These are phyloP conservation scores for Chloropsis cyanopogon DNA, from an alignment of 2,113 vertebrate genomes.

Conservation along the genomic window DNA sequence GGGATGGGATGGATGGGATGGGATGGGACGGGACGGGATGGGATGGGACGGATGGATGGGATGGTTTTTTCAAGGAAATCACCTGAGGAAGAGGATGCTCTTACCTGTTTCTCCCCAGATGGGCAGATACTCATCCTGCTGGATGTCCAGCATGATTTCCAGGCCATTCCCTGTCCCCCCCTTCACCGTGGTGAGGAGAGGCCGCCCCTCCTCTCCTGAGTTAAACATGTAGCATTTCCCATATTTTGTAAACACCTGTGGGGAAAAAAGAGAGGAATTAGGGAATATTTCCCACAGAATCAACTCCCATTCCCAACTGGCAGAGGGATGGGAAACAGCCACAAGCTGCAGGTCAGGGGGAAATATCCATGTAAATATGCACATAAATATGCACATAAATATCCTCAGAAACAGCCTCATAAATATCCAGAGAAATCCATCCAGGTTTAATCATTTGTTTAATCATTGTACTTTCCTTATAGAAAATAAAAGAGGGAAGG, in stretches of 20 bases:
- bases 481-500: neutral
- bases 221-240: constrained; percentile 99
- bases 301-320: accelerated
- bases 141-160: constrained; percentile 99
- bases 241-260: constrained; percentile 96
- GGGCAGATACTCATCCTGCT: constrained; percentile 89
- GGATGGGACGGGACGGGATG: neutral
- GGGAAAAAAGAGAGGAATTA: constrained; percentile 14
- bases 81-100: neutral
- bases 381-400: neutral
- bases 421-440: neutral
- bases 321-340: neutral
- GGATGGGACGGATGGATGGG: neutral
- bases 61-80: neutral
- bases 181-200: constrained; percentile 93
- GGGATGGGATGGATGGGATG: neutral
- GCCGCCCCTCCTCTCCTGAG: constrained; percentile 91
- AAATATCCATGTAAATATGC: neutral
- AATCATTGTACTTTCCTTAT: neutral
- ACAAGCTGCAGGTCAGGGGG: neutral
- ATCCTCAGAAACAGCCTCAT: neutral
- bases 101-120: constrained; percentile 85
- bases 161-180: constrained; percentile 96
- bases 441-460: neutral
- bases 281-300: neutral